phyloP scores from a whole-genome alignment of 2,797 vertebrate species.

The Cephalopachus bancanus region DNA sequence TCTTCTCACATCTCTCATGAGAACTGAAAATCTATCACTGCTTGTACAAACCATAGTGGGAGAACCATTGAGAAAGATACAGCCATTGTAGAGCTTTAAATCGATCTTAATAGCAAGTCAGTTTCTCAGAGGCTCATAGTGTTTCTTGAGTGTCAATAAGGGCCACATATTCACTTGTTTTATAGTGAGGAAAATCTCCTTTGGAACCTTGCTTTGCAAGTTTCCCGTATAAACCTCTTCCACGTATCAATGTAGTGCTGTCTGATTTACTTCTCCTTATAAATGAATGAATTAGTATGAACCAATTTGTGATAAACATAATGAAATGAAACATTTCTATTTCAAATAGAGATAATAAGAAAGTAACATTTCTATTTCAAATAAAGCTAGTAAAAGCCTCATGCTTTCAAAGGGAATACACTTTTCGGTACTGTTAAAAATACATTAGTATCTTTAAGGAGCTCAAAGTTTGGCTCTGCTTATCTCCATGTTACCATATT shows the following conservation, averaged over 20 bases:
- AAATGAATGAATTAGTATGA: not conserved
- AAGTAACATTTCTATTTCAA: not conserved
- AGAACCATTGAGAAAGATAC: not conserved
- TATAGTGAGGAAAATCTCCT: not conserved
- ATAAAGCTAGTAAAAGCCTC: not conserved
- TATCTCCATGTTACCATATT: not conserved
- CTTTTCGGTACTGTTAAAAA: not conserved
- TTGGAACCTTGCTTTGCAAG: not conserved
- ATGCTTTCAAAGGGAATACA: not conserved
- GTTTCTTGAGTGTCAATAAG: not conserved
- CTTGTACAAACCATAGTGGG: not conserved
- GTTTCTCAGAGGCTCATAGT: not conserved
- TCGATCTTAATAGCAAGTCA: not conserved
- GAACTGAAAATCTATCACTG: not conserved
- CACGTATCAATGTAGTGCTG: not conserved
- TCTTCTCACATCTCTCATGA: not conserved
- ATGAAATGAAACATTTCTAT: not conserved
- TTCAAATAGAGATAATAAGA: not conserved
- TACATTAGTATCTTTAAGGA: not conserved
- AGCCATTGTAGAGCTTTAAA: not conserved
- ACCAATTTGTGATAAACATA: not conserved
- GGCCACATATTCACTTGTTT: not conserved
- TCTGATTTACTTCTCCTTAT: not conserved
- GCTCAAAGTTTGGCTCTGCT: not conserved
- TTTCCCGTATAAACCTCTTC: not conserved